phyloP scores from a whole-genome alignment of 1,140 invertebrate genomes.

The Hydropsyche tenuis region DNA sequence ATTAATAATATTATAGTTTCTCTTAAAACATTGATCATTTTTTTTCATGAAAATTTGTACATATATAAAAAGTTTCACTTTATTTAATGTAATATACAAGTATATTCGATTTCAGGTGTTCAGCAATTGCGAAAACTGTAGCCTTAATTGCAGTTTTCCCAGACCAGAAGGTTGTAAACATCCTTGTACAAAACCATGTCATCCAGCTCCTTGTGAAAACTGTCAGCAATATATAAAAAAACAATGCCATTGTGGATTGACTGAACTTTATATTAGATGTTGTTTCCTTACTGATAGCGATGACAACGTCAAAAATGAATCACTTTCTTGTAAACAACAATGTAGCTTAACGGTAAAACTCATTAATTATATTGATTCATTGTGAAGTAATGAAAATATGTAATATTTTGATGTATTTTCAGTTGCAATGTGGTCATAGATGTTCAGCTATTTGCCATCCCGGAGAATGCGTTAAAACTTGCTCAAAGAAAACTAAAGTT shows the following conservation, averaged over 20 bases:
- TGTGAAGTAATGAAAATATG: too few species aligned
- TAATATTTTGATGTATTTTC: too few species aligned
- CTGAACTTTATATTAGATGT: constrained; percentile 77
- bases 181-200: constrained; percentile 77
- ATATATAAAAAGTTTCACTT: neutral
- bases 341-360: constrained; percentile 84
- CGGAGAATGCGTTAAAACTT: constrained; percentile 74
- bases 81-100: constrained; percentile 21
- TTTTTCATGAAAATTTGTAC: constrained; percentile 9
- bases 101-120: constrained; percentile 42
- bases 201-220: constrained; percentile 71
- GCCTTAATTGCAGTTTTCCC: constrained; percentile 70
- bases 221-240: constrained; percentile 77
- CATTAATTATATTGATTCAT: too few species aligned
- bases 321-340: constrained; percentile 80
- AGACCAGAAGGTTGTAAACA: constrained; percentile 82
- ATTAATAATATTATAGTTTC: neutral
- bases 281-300: constrained; percentile 67
- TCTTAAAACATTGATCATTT: constrained; percentile 1
- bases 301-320: constrained; percentile 57
- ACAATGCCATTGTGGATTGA: constrained; percentile 81
- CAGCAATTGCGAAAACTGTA: constrained; percentile 73
- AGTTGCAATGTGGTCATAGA: constrained; percentile 76
- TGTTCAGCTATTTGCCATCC: constrained; percentile 80
- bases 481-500: constrained; percentile 81